Percentiles rank a stretch among this genome's conserved stretches.
These are phyloP conservation scores for Myrmecophaga tridactyla DNA, from an alignment of 2,113 vertebrate genomes.

Conservation along the genomic window DNA sequence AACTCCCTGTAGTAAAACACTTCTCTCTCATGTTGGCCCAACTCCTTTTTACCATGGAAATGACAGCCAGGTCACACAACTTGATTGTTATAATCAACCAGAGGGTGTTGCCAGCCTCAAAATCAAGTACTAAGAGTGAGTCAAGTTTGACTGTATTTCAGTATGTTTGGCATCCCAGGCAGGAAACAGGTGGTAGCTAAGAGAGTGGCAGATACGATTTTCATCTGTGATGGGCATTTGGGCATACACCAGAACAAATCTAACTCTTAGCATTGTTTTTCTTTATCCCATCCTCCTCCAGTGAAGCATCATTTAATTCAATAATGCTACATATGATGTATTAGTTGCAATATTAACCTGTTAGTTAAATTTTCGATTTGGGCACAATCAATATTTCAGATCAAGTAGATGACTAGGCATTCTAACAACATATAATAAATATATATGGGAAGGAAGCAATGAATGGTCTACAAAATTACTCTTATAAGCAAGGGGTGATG, in stretches of 20 bases:
- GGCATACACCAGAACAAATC: not conserved
- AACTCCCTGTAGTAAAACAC: not conserved
- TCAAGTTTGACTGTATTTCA: constrained; percentile 52
- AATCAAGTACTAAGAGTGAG: constrained; percentile 41
- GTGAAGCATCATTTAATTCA: not conserved
- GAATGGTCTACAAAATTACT: not conserved
- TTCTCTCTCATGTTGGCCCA: not conserved
- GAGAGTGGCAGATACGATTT: not conserved
- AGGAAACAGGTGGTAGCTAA: not conserved
- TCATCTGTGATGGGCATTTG: not conserved
- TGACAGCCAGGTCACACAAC: constrained; percentile 34
- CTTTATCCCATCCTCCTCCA: not conserved
- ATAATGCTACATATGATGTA: not conserved
- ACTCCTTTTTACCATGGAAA: constrained; percentile 22
- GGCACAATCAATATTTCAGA: not conserved
- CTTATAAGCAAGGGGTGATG: not conserved
- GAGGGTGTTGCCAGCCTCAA: constrained; percentile 51
- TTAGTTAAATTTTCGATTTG: constrained; percentile 15
- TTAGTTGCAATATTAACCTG: not conserved
- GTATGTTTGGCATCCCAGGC: not conserved
- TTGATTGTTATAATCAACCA: constrained; percentile 57
- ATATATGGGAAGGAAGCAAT: not conserved
- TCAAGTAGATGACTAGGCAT: not conserved
- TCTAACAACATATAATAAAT: not conserved
- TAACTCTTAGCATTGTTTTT: not conserved